A percentile compares a stretch with the other conserved stretches of the same genome.
phyloP scores from a whole-genome alignment of 2,113 vertebrate genomes.

The Hippocampus comes region DNA sequence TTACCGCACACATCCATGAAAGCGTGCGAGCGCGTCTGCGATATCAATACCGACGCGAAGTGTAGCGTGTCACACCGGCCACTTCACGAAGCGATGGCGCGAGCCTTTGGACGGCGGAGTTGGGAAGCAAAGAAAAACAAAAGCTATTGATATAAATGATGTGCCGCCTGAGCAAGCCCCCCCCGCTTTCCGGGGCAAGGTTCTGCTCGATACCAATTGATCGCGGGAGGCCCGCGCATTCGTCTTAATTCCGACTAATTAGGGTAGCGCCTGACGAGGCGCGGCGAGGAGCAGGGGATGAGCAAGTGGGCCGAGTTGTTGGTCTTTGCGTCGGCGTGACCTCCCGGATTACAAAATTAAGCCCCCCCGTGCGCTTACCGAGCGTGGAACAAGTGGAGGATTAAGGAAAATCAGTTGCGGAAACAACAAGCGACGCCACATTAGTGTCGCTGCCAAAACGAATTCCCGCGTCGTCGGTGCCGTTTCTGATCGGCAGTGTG shows the following conservation, averaged over 20 bases:
- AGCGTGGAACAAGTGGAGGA: slow-evolving; percentile 64
- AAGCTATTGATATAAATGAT: slow-evolving; percentile 81
- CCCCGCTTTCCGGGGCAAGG: slow-evolving; percentile 42
- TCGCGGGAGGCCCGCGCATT: slow-evolving; percentile 74
- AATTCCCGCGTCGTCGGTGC: slow-evolving; percentile 51
- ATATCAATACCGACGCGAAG: slow-evolving; percentile 27
- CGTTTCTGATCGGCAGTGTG: slow-evolving; percentile 55
- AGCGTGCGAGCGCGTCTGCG: not conserved
- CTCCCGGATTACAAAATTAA: slow-evolving; percentile 62
- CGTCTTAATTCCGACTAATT: slow-evolving; percentile 82
- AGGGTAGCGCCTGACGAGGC: slow-evolving; percentile 65
- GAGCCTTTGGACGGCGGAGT: slow-evolving; percentile 18
- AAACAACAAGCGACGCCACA: slow-evolving; percentile 69
- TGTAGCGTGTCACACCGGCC: slow-evolving; percentile 26
- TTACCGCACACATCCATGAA: not conserved
- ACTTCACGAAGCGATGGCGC: slow-evolving; percentile 31
- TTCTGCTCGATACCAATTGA: slow-evolving; percentile 76
- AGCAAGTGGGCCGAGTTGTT: slow-evolving; percentile 52
- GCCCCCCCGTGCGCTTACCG: slow-evolving; percentile 55
- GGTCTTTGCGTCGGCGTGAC: slow-evolving; percentile 48
- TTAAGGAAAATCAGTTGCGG: slow-evolving; percentile 72
- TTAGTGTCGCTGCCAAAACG: slow-evolving; percentile 65
- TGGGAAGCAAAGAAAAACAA: slow-evolving; percentile 64
- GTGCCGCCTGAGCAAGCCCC: slow-evolving; percentile 59
- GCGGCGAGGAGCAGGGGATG: slow-evolving; percentile 49